These are phyloP conservation scores for Plebejus argus DNA, from an alignment of 2,888 invertebrate species.

Conservation along the genomic window DNA sequence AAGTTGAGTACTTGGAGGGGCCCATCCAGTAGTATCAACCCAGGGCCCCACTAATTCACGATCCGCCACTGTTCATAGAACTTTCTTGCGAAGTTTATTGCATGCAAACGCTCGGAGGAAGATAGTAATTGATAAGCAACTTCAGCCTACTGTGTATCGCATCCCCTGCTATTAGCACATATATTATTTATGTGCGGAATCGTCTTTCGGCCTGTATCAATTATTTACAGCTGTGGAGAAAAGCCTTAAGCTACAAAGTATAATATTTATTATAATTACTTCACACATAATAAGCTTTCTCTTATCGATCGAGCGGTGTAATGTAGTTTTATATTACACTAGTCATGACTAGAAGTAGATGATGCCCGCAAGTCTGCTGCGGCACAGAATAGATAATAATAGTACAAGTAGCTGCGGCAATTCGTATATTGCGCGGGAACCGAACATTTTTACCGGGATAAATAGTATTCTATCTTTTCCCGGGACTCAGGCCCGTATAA, in stretches of 20 bases:
- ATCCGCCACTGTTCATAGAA: not conserved
- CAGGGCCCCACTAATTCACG: no score
- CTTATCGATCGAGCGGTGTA: not conserved
- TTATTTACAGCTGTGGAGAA: constrained; percentile 59
- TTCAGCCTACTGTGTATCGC: constrained; percentile 59
- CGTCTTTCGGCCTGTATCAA: constrained; percentile 61
- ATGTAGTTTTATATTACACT: not conserved
- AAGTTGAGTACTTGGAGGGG: no score
- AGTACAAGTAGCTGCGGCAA: no score
- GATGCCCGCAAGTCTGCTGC: no score
- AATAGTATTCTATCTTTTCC: no score
- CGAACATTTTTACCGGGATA: no score
- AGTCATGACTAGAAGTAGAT: no score
- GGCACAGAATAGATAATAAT: no score
- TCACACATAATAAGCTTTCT: constrained; percentile 28
- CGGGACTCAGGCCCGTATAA: no score
- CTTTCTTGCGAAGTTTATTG: not conserved
- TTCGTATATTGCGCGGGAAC: no score
- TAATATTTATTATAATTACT: constrained; percentile 67
- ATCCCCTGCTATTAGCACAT: constrained; percentile 61
- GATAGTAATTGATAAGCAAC: constrained; percentile 46
- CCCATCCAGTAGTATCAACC: no score
- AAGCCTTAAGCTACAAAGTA: constrained; percentile 49
- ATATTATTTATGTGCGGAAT: constrained; percentile 56
- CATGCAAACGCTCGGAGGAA: constrained; percentile 42